Evolutionary conservation across 2,888 invertebrate genomes (phyloP).

Genomic region (Aphodius granarius): DNA sequence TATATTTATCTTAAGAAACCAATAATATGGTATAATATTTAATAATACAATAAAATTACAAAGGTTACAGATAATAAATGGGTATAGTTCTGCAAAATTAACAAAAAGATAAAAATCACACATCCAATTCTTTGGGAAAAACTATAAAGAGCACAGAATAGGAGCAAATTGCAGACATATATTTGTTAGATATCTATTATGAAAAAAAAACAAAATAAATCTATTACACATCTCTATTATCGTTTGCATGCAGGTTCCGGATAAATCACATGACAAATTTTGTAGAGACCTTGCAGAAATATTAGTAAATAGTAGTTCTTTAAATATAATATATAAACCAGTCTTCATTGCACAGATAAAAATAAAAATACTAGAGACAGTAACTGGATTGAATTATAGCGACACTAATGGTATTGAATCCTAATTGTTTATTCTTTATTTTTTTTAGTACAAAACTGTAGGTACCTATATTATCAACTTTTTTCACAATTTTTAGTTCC

Average conservation of each 20-base stretch:
- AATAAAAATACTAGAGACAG: slow-evolving; percentile 33
- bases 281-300: neutral
- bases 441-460: slow-evolving; percentile 42
- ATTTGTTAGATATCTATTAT: neutral
- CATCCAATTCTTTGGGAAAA: neutral
- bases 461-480: slow-evolving; percentile 13
- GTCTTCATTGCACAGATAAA: slow-evolving; percentile 54
- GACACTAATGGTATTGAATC: slow-evolving; percentile 18
- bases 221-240: neutral
- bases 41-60: neutral
- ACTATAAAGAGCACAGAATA: neutral
- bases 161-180: neutral
- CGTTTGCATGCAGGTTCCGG: neutral
- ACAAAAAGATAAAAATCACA: neutral
- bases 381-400: slow-evolving; percentile 15
- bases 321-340: slow-evolving; percentile 43
- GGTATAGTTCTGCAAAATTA: neutral
- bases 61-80: neutral
- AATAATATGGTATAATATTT: neutral
- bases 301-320: slow-evolving; percentile 26
- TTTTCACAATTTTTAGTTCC: slow-evolving; percentile 30
- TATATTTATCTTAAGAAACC: neutral
- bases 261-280: neutral
- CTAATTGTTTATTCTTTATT: slow-evolving; percentile 20
- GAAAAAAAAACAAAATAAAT: neutral